Percentiles rank a stretch among this genome's conserved stretches.
phyloP scores from a whole-genome alignment of 2,888 invertebrate species.

The Theretra japonica region DNA sequence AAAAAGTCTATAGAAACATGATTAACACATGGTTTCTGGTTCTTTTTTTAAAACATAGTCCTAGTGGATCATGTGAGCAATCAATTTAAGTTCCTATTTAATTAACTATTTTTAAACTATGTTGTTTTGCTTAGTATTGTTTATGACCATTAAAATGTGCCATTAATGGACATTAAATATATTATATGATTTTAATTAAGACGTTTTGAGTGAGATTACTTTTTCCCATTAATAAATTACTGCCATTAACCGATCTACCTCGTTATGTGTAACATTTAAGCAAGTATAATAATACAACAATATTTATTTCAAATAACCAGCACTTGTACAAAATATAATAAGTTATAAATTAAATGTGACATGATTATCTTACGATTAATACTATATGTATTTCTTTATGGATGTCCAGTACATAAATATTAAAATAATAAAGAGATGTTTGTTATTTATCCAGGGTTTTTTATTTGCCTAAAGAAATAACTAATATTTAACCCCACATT shows the following conservation, averaged over 20 bases:
- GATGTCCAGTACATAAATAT: constrained; percentile 82
- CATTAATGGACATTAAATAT: constrained; percentile 28
- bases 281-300: constrained; percentile 56
- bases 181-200: constrained; percentile 31
- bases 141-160: constrained; percentile 47
- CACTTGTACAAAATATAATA: constrained; percentile 76
- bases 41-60: not conserved
- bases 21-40: not conserved
- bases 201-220: constrained; percentile 36
- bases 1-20: not conserved
- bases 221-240: constrained; percentile 39
- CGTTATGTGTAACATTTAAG: constrained; percentile 61
- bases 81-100: constrained; percentile 81
- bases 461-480: not conserved
- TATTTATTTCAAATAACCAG: constrained; percentile 48
- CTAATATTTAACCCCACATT: not conserved
- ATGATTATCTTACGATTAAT: constrained; percentile 73
- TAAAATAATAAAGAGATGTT: constrained; percentile 83
- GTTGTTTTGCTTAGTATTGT: constrained; percentile 67
- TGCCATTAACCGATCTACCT: constrained; percentile 70
- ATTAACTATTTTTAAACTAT: constrained; percentile 57
- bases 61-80: constrained; percentile 61
- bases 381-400: constrained; percentile 82
- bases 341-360: constrained; percentile 72
- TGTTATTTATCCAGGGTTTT: constrained; percentile 70